Evolutionary conservation across 1,140 invertebrate species (phyloP).

Genomic region (Drosophila bifasciata): DNA sequence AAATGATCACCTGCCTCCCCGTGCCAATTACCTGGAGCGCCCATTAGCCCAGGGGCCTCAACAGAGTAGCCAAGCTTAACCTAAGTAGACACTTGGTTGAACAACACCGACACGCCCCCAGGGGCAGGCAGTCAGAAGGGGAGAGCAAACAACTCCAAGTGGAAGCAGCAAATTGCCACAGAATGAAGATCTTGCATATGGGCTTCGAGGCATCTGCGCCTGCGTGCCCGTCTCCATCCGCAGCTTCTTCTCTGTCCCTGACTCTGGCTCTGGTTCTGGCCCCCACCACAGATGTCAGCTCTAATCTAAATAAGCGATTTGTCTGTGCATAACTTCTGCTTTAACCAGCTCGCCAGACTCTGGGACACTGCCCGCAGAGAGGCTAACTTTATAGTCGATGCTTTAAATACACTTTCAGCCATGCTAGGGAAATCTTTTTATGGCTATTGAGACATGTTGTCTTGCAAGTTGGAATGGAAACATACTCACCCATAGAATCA

Average conservation of each 20-base stretch:
- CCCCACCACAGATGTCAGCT: constrained; percentile 55
- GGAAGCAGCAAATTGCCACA: constrained; percentile 8
- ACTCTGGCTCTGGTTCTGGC: neutral
- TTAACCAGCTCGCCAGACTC: constrained; percentile 32
- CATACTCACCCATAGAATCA: too few relatives aligned
- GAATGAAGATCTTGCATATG: constrained; percentile 39
- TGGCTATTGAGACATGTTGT: too few relatives aligned
- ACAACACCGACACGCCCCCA: constrained; percentile 56
- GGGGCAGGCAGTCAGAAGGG: neutral
- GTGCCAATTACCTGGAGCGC: constrained; percentile 26
- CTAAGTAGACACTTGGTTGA: constrained; percentile 69
- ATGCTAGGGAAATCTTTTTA: neutral
- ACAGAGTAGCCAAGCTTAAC: constrained; percentile 38
- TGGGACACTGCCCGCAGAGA: constrained; percentile 7
- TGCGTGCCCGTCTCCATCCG: constrained; percentile 22
- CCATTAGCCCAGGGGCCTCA: constrained; percentile 2
- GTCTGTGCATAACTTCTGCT: constrained; percentile 65
- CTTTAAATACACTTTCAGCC: neutral
- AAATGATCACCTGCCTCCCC: constrained; percentile 58
- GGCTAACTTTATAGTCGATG: constrained; percentile 18
- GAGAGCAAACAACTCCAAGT: constrained; percentile 30
- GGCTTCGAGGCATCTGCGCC: constrained; percentile 23
- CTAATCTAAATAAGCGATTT: constrained; percentile 79
- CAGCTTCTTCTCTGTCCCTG: neutral
- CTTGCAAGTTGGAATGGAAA: too few relatives aligned